Percentiles rank a stretch among this genome's conserved stretches.
phyloP scores from a whole-genome alignment of 1,140 invertebrate genomes.

The Catajapyx aquilonaris region DNA sequence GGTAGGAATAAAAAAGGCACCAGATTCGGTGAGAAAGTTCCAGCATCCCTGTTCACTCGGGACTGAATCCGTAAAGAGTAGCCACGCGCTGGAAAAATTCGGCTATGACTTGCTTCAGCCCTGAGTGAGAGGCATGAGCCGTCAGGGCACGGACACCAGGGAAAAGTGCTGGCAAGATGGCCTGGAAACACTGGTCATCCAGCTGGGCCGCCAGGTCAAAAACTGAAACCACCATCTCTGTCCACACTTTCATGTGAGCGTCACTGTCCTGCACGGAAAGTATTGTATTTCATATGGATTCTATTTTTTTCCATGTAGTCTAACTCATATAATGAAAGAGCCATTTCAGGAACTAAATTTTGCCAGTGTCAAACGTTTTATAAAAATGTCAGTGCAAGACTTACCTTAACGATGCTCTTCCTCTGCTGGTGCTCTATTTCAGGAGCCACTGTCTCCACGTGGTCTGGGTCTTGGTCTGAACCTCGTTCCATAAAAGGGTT shows the following conservation, averaged over 20 bases:
- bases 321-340: too few relatives aligned
- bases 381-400: conserved; percentile 6
- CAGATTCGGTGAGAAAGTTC: not conserved
- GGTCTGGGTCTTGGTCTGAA: conserved; percentile 22
- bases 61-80: conserved; percentile 31
- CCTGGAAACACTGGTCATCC: conserved; percentile 29
- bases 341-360: conserved; percentile 1
- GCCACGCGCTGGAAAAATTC: conserved; percentile 34
- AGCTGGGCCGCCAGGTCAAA: conserved; percentile 33
- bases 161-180: conserved; percentile 37
- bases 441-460: conserved; percentile 25
- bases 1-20: not conserved
- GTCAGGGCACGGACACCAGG: conserved; percentile 35
- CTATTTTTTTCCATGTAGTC: too few relatives aligned
- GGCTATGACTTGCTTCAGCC: conserved; percentile 34
- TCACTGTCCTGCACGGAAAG: conserved; percentile 32
- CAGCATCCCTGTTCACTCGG: conserved; percentile 14
- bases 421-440: conserved; percentile 54
- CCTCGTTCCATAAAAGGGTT: conserved; percentile 12
- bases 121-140: conserved; percentile 32
- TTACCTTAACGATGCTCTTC: conserved; percentile 55
- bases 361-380: conserved; percentile 2
- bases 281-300: conserved; percentile 4
- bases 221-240: conserved; percentile 34
- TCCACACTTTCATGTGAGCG: conserved; percentile 37